A percentile compares a stretch with the other conserved stretches of the same genome.
Evolutionary conservation across 1,140 invertebrate species (phyloP).

Genomic region (Caenorhabditis latens): DNA sequence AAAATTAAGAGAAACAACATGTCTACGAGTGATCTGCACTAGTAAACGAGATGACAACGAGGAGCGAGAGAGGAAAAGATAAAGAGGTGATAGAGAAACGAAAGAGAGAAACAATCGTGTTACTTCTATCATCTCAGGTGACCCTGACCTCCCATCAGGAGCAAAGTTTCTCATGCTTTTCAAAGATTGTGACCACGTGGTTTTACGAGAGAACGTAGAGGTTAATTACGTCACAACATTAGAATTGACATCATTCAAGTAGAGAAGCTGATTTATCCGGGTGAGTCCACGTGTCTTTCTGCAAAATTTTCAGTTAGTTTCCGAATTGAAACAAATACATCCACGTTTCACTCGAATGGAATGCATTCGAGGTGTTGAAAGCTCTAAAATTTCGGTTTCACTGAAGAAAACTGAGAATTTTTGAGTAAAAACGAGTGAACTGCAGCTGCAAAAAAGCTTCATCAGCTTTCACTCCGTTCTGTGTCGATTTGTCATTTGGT

Average conservation of each 20-base stretch:
- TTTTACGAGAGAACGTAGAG: not conserved
- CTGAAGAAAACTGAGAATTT: too few relatives aligned
- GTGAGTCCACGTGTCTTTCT: too few relatives aligned
- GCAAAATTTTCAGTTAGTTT: too few relatives aligned
- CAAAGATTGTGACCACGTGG: not conserved
- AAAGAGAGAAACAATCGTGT: not conserved
- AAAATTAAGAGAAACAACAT: not conserved
- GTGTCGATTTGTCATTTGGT: too few relatives aligned
- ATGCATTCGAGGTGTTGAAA: too few relatives aligned
- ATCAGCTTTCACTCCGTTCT: too few relatives aligned
- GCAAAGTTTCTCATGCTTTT: not conserved
- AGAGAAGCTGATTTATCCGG: too few relatives aligned
- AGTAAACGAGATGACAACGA: not conserved
- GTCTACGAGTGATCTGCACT: not conserved
- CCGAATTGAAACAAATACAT: too few relatives aligned
- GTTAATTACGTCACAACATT: not conserved
- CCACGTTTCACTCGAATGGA: too few relatives aligned
- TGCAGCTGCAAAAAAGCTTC: too few relatives aligned
- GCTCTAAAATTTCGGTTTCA: too few relatives aligned
- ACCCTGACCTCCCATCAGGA: not conserved
- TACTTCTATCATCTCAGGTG: constrained; percentile 2
- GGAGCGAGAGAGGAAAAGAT: not conserved
- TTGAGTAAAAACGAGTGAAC: too few relatives aligned
- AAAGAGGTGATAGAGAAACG: not conserved
- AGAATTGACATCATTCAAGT: not conserved